A percentile compares a stretch with the other conserved stretches of the same genome.
Evolutionary conservation across 2,888 invertebrate genomes (phyloP).

Genomic region (Leptothorax acervorum): DNA sequence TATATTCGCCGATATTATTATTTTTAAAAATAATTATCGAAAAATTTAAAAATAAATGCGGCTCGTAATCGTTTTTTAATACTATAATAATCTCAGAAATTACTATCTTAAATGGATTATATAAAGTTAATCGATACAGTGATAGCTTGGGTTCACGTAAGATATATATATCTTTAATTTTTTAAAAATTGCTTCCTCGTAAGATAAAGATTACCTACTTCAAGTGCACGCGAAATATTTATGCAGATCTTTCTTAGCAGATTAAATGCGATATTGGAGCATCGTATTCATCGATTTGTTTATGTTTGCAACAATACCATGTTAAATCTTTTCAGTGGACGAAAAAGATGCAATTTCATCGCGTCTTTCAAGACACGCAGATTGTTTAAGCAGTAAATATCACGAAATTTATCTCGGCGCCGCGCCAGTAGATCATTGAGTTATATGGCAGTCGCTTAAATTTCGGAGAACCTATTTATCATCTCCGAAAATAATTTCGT

Average conservation of each 20-base stretch:
- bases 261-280: background rate
- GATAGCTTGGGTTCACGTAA: background rate
- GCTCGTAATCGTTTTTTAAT: background rate
- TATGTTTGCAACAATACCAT: conserved; percentile 11
- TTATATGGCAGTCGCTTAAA: conserved; percentile 1
- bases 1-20: background rate
- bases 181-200: background rate
- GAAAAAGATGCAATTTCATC: conserved; percentile 71
- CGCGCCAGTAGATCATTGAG: background rate
- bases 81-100: background rate
- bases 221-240: background rate
- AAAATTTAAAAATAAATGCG: background rate
- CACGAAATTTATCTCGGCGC: background rate
- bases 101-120: background rate
- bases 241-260: background rate
- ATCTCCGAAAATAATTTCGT: background rate
- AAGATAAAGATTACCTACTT: conserved; percentile 11
- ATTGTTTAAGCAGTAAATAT: conserved; percentile 76
- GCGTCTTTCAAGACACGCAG: conserved; percentile 68
- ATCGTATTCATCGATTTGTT: background rate
- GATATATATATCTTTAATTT: background rate
- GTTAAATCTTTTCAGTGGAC: conserved; percentile 49
- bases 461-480: background rate
- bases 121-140: background rate
- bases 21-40: background rate